Evolutionary conservation across 1,140 invertebrate genomes (phyloP), one percentile per base, ranked within the genome.

Genomic region (Bombus difficillimus): DNA sequence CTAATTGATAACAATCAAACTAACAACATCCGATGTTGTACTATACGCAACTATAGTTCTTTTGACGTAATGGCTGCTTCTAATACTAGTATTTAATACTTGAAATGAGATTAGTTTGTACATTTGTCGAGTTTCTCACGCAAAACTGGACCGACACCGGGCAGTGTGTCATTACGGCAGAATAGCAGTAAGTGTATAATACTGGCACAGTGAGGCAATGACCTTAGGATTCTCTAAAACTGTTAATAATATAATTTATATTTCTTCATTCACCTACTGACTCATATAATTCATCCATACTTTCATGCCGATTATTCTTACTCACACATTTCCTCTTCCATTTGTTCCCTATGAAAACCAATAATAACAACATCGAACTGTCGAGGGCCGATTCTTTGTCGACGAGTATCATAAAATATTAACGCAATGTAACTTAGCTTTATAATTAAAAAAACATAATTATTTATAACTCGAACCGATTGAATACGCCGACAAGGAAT

Each of bases 121-220:
- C 76, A 34, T n/a, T 9, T 41, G 28, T 66, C 15, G 34, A 91
- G 86, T 91, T 92, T 88, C 89, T 90, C 86, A 89, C 88, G 79
- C 89, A 92, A 93, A 94, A 93, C 88, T 94, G 93, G 93, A 93
- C 86, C 92, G 90, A 88, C 92, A 90, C 89, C 92, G 92, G 88
- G 89, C 93, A 93, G 92, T 92, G 93, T 94, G 92, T 92, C 93
- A 93, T 92, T 93, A 93, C 93, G 92, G 93, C 93, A 93, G 92
- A 93, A 91, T 92, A 90, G 88, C 87, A 91, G 86, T 80, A 88
- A 81, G 88, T 79, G 57, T 77, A 85, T 90, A 90, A 92, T 91
- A 91, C 91, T 93, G 92, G 92, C 92, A 94, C 92, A 94, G 93
- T 94, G 93, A 93, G 92, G 92, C 93, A 93, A 93, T 91, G 87